Percentiles rank a stretch among this genome's conserved stretches.
Evolutionary conservation across 1,140 invertebrate species (phyloP).

Genomic region (Drosophila fuyamai): DNA sequence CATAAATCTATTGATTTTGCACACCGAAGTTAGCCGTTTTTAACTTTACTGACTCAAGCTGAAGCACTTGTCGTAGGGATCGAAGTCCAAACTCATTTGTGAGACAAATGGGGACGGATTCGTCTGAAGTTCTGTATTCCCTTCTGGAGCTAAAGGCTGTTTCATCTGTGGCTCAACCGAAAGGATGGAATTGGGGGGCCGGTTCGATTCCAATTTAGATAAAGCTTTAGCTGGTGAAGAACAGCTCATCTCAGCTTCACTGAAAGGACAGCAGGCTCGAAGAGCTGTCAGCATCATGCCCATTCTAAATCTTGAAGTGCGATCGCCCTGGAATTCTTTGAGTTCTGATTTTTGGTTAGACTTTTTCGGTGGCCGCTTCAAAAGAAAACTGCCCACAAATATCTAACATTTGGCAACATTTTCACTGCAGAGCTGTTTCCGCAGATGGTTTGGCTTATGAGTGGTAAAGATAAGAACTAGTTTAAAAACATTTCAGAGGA

Average conservation of each 20-base stretch:
- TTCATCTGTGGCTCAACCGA: neutral
- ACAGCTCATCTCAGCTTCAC: neutral
- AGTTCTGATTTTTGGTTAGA: neutral
- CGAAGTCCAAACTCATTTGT: constrained; percentile 54
- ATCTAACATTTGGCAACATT: neutral
- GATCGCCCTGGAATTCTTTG: neutral
- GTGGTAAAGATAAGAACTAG: neutral
- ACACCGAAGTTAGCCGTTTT: neutral
- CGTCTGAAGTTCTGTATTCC: neutral
- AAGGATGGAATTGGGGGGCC: neutral
- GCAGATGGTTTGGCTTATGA: constrained; percentile 1
- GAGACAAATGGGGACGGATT: constrained; percentile 24
- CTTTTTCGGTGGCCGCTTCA: neutral
- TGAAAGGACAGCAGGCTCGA: neutral
- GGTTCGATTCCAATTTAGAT: neutral
- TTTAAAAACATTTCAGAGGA: neutral
- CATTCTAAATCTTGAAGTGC: neutral
- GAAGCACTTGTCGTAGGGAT: constrained; percentile 62
- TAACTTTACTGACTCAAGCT: constrained; percentile 3
- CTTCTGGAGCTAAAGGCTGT: neutral
- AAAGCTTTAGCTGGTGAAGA: neutral
- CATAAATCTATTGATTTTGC: no score
- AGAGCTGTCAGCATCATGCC: constrained; percentile 4
- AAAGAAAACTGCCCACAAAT: neutral
- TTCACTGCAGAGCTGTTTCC: neutral